Percentiles rank a stretch among this genome's conserved stretches.
Conservation (phyloP, 2,888 invertebrate species). For the Lasioglossum lativentre region DNA sequence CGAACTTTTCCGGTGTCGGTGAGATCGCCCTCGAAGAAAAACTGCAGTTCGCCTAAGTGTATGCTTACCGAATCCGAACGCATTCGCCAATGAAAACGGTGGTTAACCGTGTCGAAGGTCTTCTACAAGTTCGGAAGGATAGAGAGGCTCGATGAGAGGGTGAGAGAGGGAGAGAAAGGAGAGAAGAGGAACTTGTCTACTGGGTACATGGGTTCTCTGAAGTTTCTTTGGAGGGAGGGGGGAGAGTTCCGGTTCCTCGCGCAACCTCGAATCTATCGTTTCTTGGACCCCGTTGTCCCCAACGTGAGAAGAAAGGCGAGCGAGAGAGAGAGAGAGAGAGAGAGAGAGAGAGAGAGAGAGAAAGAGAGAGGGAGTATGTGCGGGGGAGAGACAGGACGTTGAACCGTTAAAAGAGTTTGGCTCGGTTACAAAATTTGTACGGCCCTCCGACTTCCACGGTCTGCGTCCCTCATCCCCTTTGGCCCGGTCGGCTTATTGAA, state of each 20-base stretch:
- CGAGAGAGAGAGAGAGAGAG: conserved; percentile 12
- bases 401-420: conserved; percentile 76
- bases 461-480: conserved; percentile 28
- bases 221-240: conserved; percentile 67
- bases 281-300: conserved; percentile 67
- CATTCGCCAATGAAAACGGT: conserved; percentile 68
- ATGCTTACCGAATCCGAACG: conserved; percentile 70
- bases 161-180: conserved; percentile 31
- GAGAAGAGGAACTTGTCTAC: conserved; percentile 65
- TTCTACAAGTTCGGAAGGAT: not conserved
- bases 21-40: conserved; percentile 20
- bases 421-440: conserved; percentile 72
- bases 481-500: conserved; percentile 53
- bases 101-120: conserved; percentile 65
- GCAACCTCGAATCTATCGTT: conserved; percentile 53
- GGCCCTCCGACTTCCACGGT: not conserved
- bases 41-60: conserved; percentile 36
- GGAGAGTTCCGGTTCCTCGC: conserved; percentile 72
- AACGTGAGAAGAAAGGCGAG: conserved; percentile 68
- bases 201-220: conserved; percentile 66
- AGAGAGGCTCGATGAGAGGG: not conserved
- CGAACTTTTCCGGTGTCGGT: conserved; percentile 28
- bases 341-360: conserved; percentile 21
- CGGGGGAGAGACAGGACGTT: not conserved
- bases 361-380: no score